A percentile compares a stretch with the other conserved stretches of the same genome.
These are phyloP conservation scores for Mimas tiliae DNA, from an alignment of 2,888 invertebrate genomes.

Conservation along the genomic window DNA sequence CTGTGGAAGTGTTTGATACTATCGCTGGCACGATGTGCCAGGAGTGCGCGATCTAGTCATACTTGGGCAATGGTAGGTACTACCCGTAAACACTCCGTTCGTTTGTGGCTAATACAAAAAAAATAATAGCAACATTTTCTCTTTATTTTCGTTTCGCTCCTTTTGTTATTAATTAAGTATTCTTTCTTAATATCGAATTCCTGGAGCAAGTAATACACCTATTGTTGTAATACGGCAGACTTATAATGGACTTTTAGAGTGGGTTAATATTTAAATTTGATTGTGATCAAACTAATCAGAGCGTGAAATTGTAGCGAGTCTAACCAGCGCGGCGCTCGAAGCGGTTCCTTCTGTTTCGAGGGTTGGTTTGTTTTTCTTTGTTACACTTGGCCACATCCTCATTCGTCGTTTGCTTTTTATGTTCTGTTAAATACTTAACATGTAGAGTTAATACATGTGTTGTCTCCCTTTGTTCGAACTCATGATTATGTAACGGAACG, in stretches of 20 bases:
- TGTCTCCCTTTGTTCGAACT: constrained; percentile 10
- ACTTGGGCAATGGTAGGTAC: constrained; percentile 1
- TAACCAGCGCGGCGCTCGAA: background rate
- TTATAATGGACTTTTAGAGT: constrained; percentile 27
- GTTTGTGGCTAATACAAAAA: constrained; percentile 12
- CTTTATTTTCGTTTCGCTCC: constrained; percentile 14
- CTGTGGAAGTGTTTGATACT: constrained; percentile 52
- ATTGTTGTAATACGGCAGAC: constrained; percentile 25
- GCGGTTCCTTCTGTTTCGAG: constrained; percentile 14
- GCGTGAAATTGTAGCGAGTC: constrained; percentile 20
- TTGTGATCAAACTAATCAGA: constrained; percentile 23
- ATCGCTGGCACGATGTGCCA: constrained; percentile 40
- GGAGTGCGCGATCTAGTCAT: constrained; percentile 17
- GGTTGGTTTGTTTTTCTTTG: constrained; percentile 12
- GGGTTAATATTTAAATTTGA: constrained; percentile 29
- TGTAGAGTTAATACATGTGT: background rate
- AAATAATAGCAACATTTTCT: constrained; percentile 14
- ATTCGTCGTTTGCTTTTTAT: constrained; percentile 10
- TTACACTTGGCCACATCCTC: constrained; percentile 19
- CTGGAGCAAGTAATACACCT: constrained; percentile 15
- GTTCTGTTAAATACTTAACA: constrained; percentile 18
- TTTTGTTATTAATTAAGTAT: constrained; percentile 19
- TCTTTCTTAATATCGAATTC: constrained; percentile 17
- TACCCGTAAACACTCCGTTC: background rate
- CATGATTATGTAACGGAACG: background rate